phyloP scores from a whole-genome alignment of 2,797 vertebrate genomes.

The Sebastes variabilis region DNA sequence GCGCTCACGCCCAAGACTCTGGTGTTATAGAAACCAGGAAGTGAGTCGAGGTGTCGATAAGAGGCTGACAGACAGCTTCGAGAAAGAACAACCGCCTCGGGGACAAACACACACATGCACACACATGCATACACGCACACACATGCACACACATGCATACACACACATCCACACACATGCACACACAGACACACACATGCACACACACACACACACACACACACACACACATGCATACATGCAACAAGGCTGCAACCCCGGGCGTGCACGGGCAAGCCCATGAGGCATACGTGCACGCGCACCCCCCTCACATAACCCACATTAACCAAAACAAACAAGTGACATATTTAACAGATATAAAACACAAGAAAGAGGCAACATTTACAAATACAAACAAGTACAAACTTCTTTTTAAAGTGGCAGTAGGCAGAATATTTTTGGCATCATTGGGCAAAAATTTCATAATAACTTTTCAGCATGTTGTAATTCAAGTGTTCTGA shows the following conservation, averaged over 20 bases:
- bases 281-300: neutral
- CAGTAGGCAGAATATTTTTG: too few species aligned
- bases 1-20: slow-evolving; percentile 7
- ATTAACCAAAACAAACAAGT: neutral
- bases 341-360: neutral
- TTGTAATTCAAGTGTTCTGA: too few species aligned
- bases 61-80: slow-evolving; percentile 8
- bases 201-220: neutral
- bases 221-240: neutral
- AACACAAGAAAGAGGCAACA: neutral
- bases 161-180: neutral
- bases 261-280: neutral
- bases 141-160: neutral
- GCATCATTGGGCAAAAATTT: too few species aligned
- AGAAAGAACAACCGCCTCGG: neutral
- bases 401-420: neutral
- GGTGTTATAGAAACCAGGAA: slow-evolving; percentile 60
- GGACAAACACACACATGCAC: neutral
- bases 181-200: neutral
- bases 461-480: too few species aligned
- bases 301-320: neutral
- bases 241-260: neutral
- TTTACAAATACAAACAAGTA: neutral
- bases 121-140: neutral
- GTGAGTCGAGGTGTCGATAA: slow-evolving; percentile 51